Evolutionary conservation across 2,888 invertebrate species (phyloP), one percentile per base, ranked within the genome.

Genomic region (Nezara viridula): DNA sequence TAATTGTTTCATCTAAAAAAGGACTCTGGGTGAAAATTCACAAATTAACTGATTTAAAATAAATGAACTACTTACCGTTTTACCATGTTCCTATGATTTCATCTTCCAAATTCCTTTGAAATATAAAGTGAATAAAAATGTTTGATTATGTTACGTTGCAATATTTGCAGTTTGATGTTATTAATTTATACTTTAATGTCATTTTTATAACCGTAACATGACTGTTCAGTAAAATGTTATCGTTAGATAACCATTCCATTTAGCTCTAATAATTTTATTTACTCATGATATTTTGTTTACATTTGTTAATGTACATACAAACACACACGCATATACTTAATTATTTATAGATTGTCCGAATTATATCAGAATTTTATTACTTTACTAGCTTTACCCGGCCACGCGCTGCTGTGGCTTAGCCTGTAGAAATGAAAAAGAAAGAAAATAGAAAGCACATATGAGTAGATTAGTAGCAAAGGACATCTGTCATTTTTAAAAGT

Each of bases 11-110:
- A 21, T 47, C 77, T 50, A 73, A 89, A n/a, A 60, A 49, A 24
- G 86, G 86, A 77, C 40, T 89, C 5, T 87, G n/a, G n/a, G 40
- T 89, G 49, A 40, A 86, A 52, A 40, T 86, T 21, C 7, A 73
- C 21, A 73, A 73, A 21, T 12, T 73, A 2, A 37, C 32, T 19
- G 66, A 9, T 73, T 37, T 7, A 19, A 19, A 73, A 73, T 73
- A 73, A 73, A 73, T 73, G 32, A 14, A 5, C 10, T n/a, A 12
- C 44, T 44, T 44, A 7, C 44, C 12, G 3, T 1, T 16, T 27
- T 60, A 27, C 5, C 1, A 27, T 14, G 14, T 3, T 14, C 27
- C 10, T 27, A 27, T 27, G 14, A 60, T 27, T 16, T n/a, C 9
- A 55, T 55, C n/a, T 24, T 55, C 2, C 19, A 55, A 50, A 2